Conservation (phyloP, 2,797 vertebrate species). For the Enteromius paludinosus region DNA sequence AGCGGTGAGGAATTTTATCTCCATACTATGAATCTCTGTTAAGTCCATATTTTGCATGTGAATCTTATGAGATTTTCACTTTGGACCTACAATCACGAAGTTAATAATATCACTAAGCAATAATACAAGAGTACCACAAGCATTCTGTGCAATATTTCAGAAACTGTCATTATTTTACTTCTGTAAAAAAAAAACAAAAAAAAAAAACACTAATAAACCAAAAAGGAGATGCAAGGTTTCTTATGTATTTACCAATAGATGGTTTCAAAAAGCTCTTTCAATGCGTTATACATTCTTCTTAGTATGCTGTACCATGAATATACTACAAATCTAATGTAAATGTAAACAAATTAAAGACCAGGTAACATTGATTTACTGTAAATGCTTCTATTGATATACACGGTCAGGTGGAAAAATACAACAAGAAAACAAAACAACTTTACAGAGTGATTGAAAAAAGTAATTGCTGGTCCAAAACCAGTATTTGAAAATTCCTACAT, state of each 20-base stretch:
- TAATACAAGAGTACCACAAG: constrained; percentile 26
- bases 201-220: neutral
- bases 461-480: constrained; percentile 1
- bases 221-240: constrained; percentile 20
- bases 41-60: constrained; percentile 22
- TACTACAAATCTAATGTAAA: constrained; percentile 4
- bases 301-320: constrained; percentile 9
- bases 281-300: constrained; percentile 29
- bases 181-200: neutral
- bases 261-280: constrained; percentile 24
- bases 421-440: neutral
- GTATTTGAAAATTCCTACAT: neutral
- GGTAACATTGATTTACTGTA: constrained; percentile 9
- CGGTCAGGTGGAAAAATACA: neutral
- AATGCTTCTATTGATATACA: constrained; percentile 13
- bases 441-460: neutral
- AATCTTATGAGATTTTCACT: constrained; percentile 22
- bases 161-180: constrained; percentile 16
- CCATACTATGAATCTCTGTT: neutral
- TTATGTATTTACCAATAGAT: constrained; percentile 11
- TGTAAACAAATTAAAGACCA: constrained; percentile 23
- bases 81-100: constrained; percentile 16
- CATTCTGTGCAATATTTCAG: constrained; percentile 42
- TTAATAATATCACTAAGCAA: constrained; percentile 30
- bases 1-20: constrained; percentile 15